Evolutionary conservation across 2,113 vertebrate species (phyloP), one percentile per base, ranked within the genome.

Genomic region (Barbus barbus): DNA sequence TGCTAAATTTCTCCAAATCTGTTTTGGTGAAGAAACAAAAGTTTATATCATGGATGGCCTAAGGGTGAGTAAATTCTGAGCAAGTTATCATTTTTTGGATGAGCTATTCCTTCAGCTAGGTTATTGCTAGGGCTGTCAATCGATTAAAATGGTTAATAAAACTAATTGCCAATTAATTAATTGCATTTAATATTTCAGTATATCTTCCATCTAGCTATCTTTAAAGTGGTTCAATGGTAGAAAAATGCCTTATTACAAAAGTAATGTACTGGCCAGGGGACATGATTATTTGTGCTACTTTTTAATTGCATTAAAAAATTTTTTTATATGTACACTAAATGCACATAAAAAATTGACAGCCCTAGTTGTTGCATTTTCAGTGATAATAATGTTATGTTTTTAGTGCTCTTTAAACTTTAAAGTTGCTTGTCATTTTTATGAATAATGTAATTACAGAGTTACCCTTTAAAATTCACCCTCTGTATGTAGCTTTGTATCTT

Each of bases 341-440:
- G 4, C 22, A 69, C 13, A 16, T 16, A 2, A 1, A 41, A 41
- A 9, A 41, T 2, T 41, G 38, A 41, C 2, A 0, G 38, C 38
- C 38, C 0, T 41, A 33, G 16, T 20, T 20, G 26, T 51, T 53
- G 2, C 8, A 53, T 22, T 48, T 53, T 53, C 18, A 76, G 2
- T 28, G 0, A 76, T 53, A 53, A 53, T 53, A 76, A 53, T 53
- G 36, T 12, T 7, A 53, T 53, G 46, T 20, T 77, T 56, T 28
- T n/a, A 5, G 24, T 77, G 48, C 48, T 33, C 28, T 48, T 77
- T 56, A 76, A 31, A 53, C 26, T 28, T 24, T 75, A 26, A 36
- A 78, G 33, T 24, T 76, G 73, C 73, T 51, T 76, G 73, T 60
- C 53, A 61, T 26, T 77, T 78, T 78, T 41, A 61, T 78, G 53